Evolutionary conservation across 1,140 invertebrate species (phyloP), one percentile per base, ranked within the genome.

Genomic region (Coptotermes formosanus): DNA sequence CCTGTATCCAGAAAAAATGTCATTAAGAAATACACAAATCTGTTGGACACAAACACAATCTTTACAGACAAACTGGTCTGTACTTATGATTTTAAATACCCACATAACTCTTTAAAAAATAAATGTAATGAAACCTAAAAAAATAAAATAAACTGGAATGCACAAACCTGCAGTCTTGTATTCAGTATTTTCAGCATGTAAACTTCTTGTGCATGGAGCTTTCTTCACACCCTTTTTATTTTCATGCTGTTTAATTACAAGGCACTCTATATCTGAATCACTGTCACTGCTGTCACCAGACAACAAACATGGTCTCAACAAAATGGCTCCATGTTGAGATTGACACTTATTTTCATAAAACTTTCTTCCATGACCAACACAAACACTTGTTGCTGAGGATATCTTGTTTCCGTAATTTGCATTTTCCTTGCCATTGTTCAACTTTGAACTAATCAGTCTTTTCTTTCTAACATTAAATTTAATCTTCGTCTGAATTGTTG

Each of bases 401-500:
- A 9, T n/a, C 52, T 55, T 55, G 52, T 55, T 55, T 16, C 52
- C 52, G 21, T 4, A 55, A 21, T 19, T 21, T 19, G 52, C 52
- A 75, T 75, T 75, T 30, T 75, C 64, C n/a, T 75, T 75, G 4
- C 64, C 64, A 30, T 6, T n/a, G 9, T 75, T 25, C 16, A 75
- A 30, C 64, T 75, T 30, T 9, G 64, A 75, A 75, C 45, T 25
- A 59, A 21, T 55, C 30, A 38, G 14, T 45, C 83, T 84, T 45
- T 84, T 84, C 83, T 84, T 84, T n/a, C 45, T 48, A 30, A 84
- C 83, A 30, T 45, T 84, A 30, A 52, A 84, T 16, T 84, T 14
- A 84, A 84, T n/a, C 45, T 32, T 84, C 23, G 83, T 55, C 30
- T 84, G 83, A 21, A 55, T 32, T 84, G 43, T 16, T 84, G 83